phyloP scores from a whole-genome alignment of 2,888 invertebrate genomes.

The Drepanosiphum platanoidis region DNA sequence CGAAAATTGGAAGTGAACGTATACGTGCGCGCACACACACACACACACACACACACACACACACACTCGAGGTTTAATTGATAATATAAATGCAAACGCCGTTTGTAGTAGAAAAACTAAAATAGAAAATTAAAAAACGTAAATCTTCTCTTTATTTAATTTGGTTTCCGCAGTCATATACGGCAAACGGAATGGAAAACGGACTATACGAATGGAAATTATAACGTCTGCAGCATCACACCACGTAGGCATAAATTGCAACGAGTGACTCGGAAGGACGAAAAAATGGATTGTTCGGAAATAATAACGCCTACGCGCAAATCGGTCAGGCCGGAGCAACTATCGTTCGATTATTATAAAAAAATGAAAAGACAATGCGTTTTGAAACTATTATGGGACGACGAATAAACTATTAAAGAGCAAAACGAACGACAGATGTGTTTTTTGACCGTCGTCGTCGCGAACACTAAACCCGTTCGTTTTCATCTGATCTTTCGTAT shows the following conservation, averaged over 20 bases:
- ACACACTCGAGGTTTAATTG: slow-evolving; percentile 28
- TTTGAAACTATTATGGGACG: too few species aligned
- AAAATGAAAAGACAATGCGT: background rate
- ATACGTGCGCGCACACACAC: background rate
- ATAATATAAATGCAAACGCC: slow-evolving; percentile 46
- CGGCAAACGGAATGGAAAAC: slow-evolving; percentile 9
- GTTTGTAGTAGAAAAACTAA: slow-evolving; percentile 8
- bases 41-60: background rate
- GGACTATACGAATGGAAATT: slow-evolving; percentile 1
- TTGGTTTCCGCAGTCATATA: background rate
- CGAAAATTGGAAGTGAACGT: slow-evolving; percentile 45
- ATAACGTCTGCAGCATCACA: background rate
- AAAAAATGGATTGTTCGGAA: background rate
- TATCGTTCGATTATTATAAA: background rate
- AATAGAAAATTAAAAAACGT: slow-evolving; percentile 56
- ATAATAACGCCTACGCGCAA: background rate
- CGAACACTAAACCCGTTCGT: too few species aligned
- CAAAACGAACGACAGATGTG: too few species aligned
- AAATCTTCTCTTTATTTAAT: slow-evolving; percentile 38
- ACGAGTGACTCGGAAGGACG: background rate
- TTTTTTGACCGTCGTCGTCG: too few species aligned
- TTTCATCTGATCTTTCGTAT: too few species aligned
- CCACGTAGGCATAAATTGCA: too few species aligned
- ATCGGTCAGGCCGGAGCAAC: background rate
- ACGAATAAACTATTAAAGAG: too few species aligned